These are phyloP conservation scores for Agriopis leucophaearia DNA, from an alignment of 2,888 invertebrate genomes.

Conservation along the genomic window DNA sequence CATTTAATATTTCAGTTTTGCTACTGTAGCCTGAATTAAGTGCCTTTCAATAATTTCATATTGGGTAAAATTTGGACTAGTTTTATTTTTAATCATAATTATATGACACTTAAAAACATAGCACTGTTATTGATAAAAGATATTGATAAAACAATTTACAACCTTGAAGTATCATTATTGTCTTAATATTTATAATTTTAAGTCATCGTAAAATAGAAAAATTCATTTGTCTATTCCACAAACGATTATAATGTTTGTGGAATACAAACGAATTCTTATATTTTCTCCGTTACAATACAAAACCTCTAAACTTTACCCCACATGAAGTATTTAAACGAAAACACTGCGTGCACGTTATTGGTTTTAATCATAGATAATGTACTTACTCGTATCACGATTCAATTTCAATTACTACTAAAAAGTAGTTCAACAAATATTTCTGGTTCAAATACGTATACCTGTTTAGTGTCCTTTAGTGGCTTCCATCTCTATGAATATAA, in stretches of 20 bases:
- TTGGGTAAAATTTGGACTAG: background rate
- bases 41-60: conserved; percentile 65
- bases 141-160: no score
- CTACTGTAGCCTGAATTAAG: conserved; percentile 58
- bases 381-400: no score
- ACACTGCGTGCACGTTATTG: conserved; percentile 55
- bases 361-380: background rate
- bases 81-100: no score
- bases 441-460: conserved; percentile 12
- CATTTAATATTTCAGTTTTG: background rate
- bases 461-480: conserved; percentile 65
- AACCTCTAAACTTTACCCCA: background rate
- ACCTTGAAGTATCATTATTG: no score
- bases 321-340: conserved; percentile 23
- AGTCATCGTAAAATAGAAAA: no score
- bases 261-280: no score
- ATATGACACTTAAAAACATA: no score
- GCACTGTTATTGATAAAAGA: no score
- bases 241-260: no score
- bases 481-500: conserved; percentile 66
- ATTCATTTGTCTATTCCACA: no score
- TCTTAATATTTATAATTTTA: no score
- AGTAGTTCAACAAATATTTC: conserved; percentile 59
- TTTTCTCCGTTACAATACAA: background rate
- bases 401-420: conserved; percentile 10